A percentile compares a stretch with the other conserved stretches of the same genome.
phyloP scores from a whole-genome alignment of 2,113 vertebrate genomes.

The Paracanthobrama guichenoti region DNA sequence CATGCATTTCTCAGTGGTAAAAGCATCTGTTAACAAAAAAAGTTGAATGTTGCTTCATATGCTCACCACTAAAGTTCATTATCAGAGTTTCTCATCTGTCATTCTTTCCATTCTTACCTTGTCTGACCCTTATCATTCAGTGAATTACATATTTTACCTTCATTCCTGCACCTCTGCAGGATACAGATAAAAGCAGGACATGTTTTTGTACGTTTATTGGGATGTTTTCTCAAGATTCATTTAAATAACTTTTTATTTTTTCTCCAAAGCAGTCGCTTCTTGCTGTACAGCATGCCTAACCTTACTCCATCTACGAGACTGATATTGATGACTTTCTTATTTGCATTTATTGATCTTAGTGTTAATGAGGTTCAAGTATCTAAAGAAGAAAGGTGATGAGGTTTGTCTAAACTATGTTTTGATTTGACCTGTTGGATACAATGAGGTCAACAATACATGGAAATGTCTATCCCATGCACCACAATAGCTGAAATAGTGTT shows the following conservation, averaged over 20 bases:
- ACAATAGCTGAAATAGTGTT: background rate
- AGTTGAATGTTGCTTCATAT: background rate
- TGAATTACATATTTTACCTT: background rate
- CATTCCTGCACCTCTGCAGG: background rate
- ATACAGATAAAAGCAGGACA: background rate
- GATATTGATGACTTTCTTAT: background rate
- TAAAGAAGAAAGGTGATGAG: background rate
- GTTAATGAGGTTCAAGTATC: slow-evolving; percentile 8
- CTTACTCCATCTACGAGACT: background rate
- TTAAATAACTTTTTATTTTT: background rate
- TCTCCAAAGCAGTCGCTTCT: background rate
- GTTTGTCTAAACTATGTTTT: slow-evolving; percentile 6
- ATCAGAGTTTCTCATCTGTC: background rate
- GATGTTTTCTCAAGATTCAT: background rate
- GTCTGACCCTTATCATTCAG: background rate
- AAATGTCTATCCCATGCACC: background rate
- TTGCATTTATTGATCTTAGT: slow-evolving; percentile 25
- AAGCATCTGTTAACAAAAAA: background rate
- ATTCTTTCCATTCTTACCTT: background rate
- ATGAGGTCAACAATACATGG: background rate
- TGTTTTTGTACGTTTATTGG: background rate
- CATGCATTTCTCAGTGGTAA: background rate
- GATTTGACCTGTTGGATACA: background rate
- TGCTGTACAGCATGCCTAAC: background rate
- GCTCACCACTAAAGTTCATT: background rate